phyloP scores from a whole-genome alignment of 2,888 invertebrate species.

The Vannuccia rotundouncinata region DNA sequence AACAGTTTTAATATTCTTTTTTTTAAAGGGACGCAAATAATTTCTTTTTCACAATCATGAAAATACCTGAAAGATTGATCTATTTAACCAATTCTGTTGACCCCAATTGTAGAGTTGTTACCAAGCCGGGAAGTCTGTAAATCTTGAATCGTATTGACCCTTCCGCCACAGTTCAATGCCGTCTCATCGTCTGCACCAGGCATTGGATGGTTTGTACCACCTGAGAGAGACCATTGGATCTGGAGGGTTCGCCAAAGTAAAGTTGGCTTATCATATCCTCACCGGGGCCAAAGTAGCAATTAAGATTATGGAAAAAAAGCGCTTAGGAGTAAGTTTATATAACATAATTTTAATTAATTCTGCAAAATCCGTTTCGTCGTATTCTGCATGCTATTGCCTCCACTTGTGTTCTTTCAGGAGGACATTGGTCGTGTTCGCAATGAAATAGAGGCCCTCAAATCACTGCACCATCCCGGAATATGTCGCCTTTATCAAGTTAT shows the following conservation, averaged over 20 bases:
- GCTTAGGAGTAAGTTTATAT: not conserved
- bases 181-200: conserved; percentile 29
- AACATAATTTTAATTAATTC: no score
- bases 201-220: conserved; percentile 64
- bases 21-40: no score
- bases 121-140: no score
- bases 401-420: conserved; percentile 59
- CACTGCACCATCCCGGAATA: conserved; percentile 67
- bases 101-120: no score
- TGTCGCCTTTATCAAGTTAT: conserved; percentile 72
- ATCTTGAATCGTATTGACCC: no score
- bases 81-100: no score
- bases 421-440: conserved; percentile 67
- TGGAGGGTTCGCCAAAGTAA: conserved; percentile 72
- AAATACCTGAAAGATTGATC: no score
- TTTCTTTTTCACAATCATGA: no score
- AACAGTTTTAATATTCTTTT: no score
- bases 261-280: conserved; percentile 69
- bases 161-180: no score
- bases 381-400: no score
- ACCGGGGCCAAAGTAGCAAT: conserved; percentile 75
- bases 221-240: conserved; percentile 66
- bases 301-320: conserved; percentile 70
- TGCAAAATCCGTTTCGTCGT: no score
- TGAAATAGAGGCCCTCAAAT: conserved; percentile 69